A percentile compares a stretch with the other conserved stretches of the same genome.
Conservation (phyloP, 2,797 vertebrate genomes). For the Hipposideros larvatus region DNA sequence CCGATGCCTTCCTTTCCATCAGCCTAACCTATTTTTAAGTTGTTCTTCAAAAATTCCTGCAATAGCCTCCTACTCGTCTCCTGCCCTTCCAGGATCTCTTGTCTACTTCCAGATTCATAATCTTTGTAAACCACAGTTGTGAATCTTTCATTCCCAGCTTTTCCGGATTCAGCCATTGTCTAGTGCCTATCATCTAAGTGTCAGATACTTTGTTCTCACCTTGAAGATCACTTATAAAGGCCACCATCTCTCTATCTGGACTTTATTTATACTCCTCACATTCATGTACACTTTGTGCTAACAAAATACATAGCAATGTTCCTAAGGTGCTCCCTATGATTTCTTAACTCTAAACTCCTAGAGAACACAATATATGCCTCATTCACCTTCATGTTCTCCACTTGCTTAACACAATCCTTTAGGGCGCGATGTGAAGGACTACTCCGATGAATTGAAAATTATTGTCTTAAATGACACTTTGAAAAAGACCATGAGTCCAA, state of each 20-base stretch:
- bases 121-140: neutral
- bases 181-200: neutral
- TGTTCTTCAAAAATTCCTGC: neutral
- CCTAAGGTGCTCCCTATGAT: neutral
- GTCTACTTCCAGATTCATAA: neutral
- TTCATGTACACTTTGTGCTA: neutral
- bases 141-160: neutral
- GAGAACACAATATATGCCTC: neutral
- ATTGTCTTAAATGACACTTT: constrained; percentile 4
- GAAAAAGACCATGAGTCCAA: neutral
- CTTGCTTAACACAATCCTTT: neutral
- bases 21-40: neutral
- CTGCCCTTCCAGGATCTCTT: neutral
- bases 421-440: neutral
- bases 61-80: neutral
- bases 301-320: neutral
- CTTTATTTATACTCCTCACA: neutral
- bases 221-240: neutral
- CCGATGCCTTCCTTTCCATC: neutral
- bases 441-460: neutral
- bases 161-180: neutral
- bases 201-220: neutral
- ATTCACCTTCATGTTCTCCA: neutral
- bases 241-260: neutral
- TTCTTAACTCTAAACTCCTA: constrained; percentile 5